Percentiles rank a stretch among this genome's conserved stretches.
phyloP scores from a whole-genome alignment of 2,113 vertebrate species.

The Callipepla californica region DNA sequence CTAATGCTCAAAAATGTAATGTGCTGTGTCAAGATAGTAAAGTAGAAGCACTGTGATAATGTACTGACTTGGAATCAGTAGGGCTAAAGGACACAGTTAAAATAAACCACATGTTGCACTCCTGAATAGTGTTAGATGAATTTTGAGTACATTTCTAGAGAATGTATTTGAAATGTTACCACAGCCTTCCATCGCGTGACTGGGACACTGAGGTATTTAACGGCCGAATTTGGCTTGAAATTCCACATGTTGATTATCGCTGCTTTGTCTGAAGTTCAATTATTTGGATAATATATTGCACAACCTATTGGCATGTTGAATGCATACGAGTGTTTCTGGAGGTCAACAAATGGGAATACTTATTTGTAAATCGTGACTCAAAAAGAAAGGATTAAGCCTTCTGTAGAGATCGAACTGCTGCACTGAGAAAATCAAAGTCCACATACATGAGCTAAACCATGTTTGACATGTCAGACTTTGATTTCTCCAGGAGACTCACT shows the following conservation, averaged over 20 bases:
- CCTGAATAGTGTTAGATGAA: background rate
- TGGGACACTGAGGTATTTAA: background rate
- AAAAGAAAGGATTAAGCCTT: background rate
- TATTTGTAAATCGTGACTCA: constrained; percentile 13
- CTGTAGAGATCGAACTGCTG: background rate
- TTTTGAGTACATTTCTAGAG: fast-evolving
- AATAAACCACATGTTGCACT: background rate
- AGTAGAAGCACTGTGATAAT: background rate
- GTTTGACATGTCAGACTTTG: constrained; percentile 62
- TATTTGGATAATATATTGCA: background rate
- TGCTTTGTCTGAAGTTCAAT: background rate
- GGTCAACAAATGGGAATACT: constrained; percentile 1
- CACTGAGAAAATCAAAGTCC: constrained; percentile 32
- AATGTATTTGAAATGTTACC: background rate
- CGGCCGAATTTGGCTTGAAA: fast-evolving
- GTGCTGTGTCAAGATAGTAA: background rate
- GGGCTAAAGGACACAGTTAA: background rate
- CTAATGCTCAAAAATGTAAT: background rate
- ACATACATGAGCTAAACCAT: constrained; percentile 44
- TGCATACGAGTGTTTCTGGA: background rate
- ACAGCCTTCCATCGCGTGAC: fast-evolving
- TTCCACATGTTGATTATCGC: background rate
- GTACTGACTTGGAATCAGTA: background rate
- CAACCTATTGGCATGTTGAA: background rate
- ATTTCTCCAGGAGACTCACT: constrained; percentile 52